A percentile compares a stretch with the other conserved stretches of the same genome.
These are phyloP conservation scores for Rhinopithecus roxellana DNA, from an alignment of 2,113 vertebrate species.

Conservation along the genomic window DNA sequence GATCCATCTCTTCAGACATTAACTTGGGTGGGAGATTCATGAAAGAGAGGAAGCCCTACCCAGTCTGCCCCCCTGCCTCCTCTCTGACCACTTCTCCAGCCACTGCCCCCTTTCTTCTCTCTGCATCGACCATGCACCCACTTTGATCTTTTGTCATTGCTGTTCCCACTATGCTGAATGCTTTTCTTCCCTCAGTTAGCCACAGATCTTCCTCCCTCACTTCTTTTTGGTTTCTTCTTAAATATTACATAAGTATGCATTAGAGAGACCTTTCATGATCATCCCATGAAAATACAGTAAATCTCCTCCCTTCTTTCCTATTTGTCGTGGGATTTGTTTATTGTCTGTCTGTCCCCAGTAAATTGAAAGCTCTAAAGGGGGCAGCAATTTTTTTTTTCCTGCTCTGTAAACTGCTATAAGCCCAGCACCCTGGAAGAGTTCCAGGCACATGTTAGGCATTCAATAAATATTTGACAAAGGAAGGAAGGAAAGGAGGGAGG, in stretches of 20 bases:
- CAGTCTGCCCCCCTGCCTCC: background rate
- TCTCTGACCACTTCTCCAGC: background rate
- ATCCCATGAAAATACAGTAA: background rate
- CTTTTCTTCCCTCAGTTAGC: background rate
- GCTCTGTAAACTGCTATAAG: background rate
- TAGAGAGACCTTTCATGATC: background rate
- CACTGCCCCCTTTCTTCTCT: background rate
- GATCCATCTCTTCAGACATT: background rate
- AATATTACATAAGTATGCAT: background rate
- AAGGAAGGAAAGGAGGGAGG: background rate
- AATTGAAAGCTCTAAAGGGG: background rate
- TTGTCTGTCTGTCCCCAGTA: background rate
- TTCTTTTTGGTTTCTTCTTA: background rate
- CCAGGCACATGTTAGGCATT: background rate
- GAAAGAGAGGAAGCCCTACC: background rate
- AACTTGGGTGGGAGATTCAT: background rate
- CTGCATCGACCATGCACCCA: background rate
- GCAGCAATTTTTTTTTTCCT: background rate
- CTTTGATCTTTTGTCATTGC: background rate
- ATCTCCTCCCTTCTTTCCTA: background rate
- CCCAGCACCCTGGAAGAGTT: background rate
- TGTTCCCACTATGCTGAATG: background rate
- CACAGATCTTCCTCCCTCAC: background rate
- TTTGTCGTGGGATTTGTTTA: background rate
- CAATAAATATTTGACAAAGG: background rate